A percentile compares a stretch with the other conserved stretches of the same genome.
Evolutionary conservation across 2,888 invertebrate species (phyloP).

Genomic region (Agrotis segetum): DNA sequence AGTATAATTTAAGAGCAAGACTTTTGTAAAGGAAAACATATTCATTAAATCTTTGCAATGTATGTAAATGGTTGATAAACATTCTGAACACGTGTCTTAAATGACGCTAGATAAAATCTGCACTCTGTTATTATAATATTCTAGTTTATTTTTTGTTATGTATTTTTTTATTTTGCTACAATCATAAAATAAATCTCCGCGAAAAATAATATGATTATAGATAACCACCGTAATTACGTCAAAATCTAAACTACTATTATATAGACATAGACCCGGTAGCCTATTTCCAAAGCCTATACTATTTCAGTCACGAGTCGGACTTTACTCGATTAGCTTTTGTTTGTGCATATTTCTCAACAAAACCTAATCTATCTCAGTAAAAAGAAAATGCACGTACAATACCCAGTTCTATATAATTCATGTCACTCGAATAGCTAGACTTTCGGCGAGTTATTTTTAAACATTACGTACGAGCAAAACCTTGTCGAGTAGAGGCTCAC

Average conservation of each 20-base stretch:
- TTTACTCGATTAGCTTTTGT: too few species aligned
- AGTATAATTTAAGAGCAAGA: not conserved
- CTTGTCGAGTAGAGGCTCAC: too few species aligned
- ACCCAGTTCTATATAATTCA: too few species aligned
- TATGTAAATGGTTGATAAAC: constrained; percentile 26
- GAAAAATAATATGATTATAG: constrained; percentile 14
- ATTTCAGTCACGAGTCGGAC: too few species aligned
- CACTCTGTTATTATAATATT: not conserved
- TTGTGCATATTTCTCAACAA: too few species aligned
- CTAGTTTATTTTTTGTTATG: not conserved
- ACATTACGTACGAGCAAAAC: too few species aligned
- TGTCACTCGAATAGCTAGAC: too few species aligned
- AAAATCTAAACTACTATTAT: constrained; percentile 16
- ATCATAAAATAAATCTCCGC: constrained; percentile 22
- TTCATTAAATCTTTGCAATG: constrained; percentile 1
- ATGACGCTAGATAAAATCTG: constrained; percentile 32
- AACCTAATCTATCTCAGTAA: too few species aligned
- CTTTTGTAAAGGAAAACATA: not conserved
- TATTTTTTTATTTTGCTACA: constrained; percentile 6
- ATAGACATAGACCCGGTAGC: not conserved
- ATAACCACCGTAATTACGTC: constrained; percentile 19
- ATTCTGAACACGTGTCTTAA: constrained; percentile 25
- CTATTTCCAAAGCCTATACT: too few species aligned
- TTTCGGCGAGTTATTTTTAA: too few species aligned
- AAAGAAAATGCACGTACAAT: too few species aligned